A percentile compares a stretch with the other conserved stretches of the same genome.
These are phyloP conservation scores for Oscheius onirici DNA, from an alignment of 2,888 invertebrate genomes.

Conservation along the genomic window DNA sequence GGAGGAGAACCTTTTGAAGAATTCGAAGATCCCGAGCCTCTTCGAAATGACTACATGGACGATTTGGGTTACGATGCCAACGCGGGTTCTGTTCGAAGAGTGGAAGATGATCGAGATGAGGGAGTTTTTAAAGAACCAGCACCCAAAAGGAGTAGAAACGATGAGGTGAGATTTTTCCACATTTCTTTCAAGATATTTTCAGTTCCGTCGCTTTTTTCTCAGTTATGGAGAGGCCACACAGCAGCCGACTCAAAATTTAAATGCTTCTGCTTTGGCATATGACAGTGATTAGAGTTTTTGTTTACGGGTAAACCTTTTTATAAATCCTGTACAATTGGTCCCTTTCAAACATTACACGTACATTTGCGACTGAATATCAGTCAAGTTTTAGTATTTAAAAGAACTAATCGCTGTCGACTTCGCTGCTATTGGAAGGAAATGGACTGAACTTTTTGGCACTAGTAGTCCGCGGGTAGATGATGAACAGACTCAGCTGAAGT, in stretches of 20 bases:
- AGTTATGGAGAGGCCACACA: conserved; percentile 31
- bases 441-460: conserved; percentile 10
- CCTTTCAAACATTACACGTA: not conserved
- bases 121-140: not conserved
- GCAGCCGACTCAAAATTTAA: conserved; percentile 6
- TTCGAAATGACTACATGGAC: not conserved
- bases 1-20: not conserved
- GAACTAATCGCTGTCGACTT: not conserved
- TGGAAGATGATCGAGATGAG: not conserved
- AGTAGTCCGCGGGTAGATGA: conserved; percentile 77
- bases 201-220: conserved; percentile 41
- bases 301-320: not conserved
- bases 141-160: not conserved
- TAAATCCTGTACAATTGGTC: not conserved
- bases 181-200: not conserved
- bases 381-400: not conserved
- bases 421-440: not conserved
- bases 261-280: conserved; percentile 26
- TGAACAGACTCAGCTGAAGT: conserved; percentile 82
- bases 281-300: conserved; percentile 19
- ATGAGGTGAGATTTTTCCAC: conserved; percentile 3
- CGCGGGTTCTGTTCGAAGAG: not conserved
- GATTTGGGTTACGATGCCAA: not conserved
- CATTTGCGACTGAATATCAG: not conserved
- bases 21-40: not conserved